Conservation (phyloP, 2,113 vertebrate species). For the Ailuropoda melanoleuca region DNA sequence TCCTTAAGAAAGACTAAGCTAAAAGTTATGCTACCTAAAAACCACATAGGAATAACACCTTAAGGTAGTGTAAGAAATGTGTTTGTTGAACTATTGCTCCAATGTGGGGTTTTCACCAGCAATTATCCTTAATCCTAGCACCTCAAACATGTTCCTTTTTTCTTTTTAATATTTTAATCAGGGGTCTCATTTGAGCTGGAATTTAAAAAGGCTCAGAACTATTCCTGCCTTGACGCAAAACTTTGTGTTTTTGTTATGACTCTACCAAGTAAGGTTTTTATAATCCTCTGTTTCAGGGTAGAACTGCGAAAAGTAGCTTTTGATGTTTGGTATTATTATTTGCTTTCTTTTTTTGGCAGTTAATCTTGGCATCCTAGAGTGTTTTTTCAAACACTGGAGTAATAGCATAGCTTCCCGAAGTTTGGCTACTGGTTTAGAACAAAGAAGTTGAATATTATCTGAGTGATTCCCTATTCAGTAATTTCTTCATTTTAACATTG, state of each 20-base stretch:
- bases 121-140: conserved; percentile 25
- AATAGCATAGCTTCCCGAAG: neutral
- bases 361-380: conserved; percentile 18
- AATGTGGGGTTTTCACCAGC: conserved; percentile 30
- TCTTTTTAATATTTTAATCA: conserved; percentile 57
- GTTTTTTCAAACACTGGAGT: conserved; percentile 1
- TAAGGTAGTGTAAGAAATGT: conserved; percentile 28
- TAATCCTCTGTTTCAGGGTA: conserved; percentile 25
- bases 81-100: conserved; percentile 28
- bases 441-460: neutral
- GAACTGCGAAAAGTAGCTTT: conserved; percentile 37
- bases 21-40: conserved; percentile 43
- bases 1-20: neutral
- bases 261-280: conserved; percentile 35
- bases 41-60: conserved; percentile 13
- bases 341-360: conserved; percentile 44
- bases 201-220: neutral
- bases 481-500: neutral
- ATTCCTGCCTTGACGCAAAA: conserved; percentile 20
- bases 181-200: neutral
- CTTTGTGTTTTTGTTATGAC: conserved; percentile 4
- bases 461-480: neutral
- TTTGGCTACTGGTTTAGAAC: neutral
- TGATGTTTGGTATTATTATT: conserved; percentile 61
- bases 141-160: neutral